phyloP scores from a whole-genome alignment of 2,113 vertebrate genomes.

The Pterocles gutturalis region DNA sequence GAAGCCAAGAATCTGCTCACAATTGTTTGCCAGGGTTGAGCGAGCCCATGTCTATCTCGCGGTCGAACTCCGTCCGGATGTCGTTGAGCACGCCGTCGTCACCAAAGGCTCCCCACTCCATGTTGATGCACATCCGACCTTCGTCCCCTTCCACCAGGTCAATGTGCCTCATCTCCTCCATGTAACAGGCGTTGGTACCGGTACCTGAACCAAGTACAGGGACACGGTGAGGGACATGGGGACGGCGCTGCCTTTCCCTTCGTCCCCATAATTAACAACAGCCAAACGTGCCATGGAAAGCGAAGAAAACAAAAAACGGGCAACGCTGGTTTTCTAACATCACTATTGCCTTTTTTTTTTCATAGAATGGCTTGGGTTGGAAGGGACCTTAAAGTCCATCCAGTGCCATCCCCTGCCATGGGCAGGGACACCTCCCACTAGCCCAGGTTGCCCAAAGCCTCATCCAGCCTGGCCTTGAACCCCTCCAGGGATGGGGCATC shows the following conservation, averaged over 20 bases:
- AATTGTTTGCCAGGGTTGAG: slow-evolving; percentile 95
- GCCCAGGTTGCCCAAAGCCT: no score
- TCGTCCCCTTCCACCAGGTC: slow-evolving; percentile 93
- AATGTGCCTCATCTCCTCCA: slow-evolving; percentile 97
- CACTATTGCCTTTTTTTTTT: not conserved
- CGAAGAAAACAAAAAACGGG: fast-evolving
- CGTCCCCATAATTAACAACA: not conserved
- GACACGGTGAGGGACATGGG: fast-evolving
- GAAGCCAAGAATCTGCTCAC: slow-evolving; percentile 77
- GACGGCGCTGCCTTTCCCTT: not conserved
- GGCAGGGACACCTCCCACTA: no score
- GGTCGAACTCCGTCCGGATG: slow-evolving; percentile 90
- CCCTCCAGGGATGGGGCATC: no score
- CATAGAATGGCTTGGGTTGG: no score
- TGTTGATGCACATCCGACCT: slow-evolving; percentile 96
- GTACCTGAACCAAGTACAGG: slow-evolving; percentile 79
- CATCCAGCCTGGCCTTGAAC: no score
- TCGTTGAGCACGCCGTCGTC: slow-evolving; percentile 88
- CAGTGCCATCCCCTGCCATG: no score
- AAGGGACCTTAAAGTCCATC: no score
- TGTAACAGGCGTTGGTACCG: slow-evolving; percentile 95
- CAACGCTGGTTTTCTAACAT: not conserved
- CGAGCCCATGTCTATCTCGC: slow-evolving; percentile 92
- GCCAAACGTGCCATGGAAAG: fast-evolving
- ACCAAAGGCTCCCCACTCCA: slow-evolving; percentile 97